phyloP scores from a whole-genome alignment of 2,888 invertebrate species.

The Hofmannophila pseudospretella region DNA sequence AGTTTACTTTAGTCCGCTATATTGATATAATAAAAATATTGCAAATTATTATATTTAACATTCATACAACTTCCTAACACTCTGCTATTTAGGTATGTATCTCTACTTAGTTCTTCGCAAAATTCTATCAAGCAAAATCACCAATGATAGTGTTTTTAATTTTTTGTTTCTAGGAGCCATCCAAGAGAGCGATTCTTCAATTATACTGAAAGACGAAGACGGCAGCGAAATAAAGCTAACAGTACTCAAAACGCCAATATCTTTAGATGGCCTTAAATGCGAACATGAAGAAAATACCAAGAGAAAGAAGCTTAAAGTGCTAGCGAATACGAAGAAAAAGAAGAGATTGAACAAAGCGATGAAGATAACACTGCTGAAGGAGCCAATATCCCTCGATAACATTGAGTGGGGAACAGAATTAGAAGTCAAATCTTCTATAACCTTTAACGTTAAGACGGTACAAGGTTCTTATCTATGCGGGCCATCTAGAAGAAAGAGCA shows the following conservation, averaged over 20 bases:
- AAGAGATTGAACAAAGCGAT: not conserved
- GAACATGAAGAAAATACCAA: slow-evolving; percentile 22
- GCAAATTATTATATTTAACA: too few relatives aligned
- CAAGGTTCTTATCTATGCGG: slow-evolving; percentile 18
- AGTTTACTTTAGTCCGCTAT: too few relatives aligned
- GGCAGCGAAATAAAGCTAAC: slow-evolving; percentile 40
- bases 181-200: slow-evolving; percentile 42
- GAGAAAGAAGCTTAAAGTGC: too few relatives aligned
- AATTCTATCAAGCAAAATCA: slow-evolving; percentile 3
- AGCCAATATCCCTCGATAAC: slow-evolving; percentile 39
- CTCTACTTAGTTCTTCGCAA: too few relatives aligned
- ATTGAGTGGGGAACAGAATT: slow-evolving; percentile 23
- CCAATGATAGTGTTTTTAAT: slow-evolving; percentile 6
- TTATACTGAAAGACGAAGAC: slow-evolving; percentile 43
- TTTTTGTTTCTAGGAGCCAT: slow-evolving; percentile 56
- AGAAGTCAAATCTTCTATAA: slow-evolving; percentile 20
- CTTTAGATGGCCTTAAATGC: slow-evolving; percentile 32
- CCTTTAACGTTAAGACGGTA: slow-evolving; percentile 34
- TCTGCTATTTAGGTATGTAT: slow-evolving; percentile 4
- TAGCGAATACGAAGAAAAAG: too few relatives aligned
- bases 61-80: too few relatives aligned
- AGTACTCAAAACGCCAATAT: slow-evolving; percentile 45
- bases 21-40: too few relatives aligned
- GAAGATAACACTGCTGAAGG: slow-evolving; percentile 30
- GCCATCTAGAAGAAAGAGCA: slow-evolving; percentile 15